Base-by-base conservation (phyloP, 2,888 invertebrate species). In the Aporophyla lueneburgensis region DNA sequence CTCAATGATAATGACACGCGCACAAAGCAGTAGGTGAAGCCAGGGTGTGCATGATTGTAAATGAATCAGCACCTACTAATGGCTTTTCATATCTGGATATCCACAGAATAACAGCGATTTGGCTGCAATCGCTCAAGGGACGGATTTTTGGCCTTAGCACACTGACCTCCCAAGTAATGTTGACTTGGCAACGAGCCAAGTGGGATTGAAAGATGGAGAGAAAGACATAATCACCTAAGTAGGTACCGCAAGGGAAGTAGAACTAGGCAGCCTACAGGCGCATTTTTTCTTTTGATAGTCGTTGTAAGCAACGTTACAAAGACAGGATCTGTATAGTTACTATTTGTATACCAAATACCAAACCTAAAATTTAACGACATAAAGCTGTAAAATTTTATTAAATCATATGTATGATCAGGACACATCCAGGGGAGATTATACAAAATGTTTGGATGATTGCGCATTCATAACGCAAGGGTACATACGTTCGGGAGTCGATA, bases 121-220 rank as follows among this genome's bases (percentile, higher is more conserved):
- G 14, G 53, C 53, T 56, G 51, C 33, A 56, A n/a, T 33, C 43
- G 43, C 21, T 46, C 12, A 33, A 51, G 27, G 27, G 43, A n/a
- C 56, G 59, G 21, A 56, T 56, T 67, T 74, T 62, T n/a, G 54
- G 43, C 76, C 33, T 53, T 82, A 76, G n/a, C 62, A 56, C 61
- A 76, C 67, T 82, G 82, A 76, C 62, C 78, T 61, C 54, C 10
- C 40, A 62, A 62, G 43, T 51, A 61, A 66, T 56, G 51, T 76
- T 54, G 67, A 67, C 51, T 78, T 76, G 82, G 76, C 76, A n/a
- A 56, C 21, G 21, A 24, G 76, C 67, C 82, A 67, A 61, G 46
- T 56, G 21, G 59, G 33, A 33, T 76, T 5, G 19, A 46, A 67
- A 56, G 66, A 51, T 53, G 24, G 3, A 51, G 54, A 46, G 51